phyloP scores from a whole-genome alignment of 2,797 vertebrate species.

The Erpetoichthys calabaricus region DNA sequence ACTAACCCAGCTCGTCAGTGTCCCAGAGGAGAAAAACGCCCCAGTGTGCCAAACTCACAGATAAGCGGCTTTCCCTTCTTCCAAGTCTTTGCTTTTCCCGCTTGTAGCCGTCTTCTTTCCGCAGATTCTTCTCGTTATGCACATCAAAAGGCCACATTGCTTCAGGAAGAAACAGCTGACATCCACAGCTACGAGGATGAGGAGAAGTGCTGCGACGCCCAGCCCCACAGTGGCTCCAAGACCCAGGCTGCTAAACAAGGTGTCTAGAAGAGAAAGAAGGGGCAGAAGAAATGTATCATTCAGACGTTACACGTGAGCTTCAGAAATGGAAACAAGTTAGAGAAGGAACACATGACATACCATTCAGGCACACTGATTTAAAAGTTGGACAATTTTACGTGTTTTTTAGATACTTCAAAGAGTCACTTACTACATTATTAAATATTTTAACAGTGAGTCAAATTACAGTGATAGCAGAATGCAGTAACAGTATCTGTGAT shows the following conservation, averaged over 20 bases:
- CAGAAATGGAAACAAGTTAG: too few species aligned
- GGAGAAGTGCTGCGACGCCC: slow-evolving; percentile 73
- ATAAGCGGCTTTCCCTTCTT: slow-evolving; percentile 95
- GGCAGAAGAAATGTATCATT: not conserved
- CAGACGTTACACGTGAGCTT: too few species aligned
- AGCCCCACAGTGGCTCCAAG: slow-evolving; percentile 85
- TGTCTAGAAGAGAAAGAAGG: slow-evolving; percentile 67
- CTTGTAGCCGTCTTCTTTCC: slow-evolving; percentile 87
- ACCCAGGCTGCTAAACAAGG: slow-evolving; percentile 88
- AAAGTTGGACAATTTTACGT: too few species aligned
- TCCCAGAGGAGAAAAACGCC: too few species aligned
- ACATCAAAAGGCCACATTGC: slow-evolving; percentile 91
- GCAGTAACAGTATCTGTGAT: too few species aligned
- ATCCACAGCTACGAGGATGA: slow-evolving; percentile 82
- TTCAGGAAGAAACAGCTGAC: slow-evolving; percentile 93
- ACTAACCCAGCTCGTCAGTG: too few species aligned
- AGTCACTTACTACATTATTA: too few species aligned
- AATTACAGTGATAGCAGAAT: too few species aligned
- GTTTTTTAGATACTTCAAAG: too few species aligned
- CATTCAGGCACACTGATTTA: too few species aligned
- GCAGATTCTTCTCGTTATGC: slow-evolving; percentile 82
- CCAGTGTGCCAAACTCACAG: slow-evolving; percentile 63
- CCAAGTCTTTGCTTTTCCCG: slow-evolving; percentile 86
- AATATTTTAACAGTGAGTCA: too few species aligned
- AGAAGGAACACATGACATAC: too few species aligned